phyloP scores from a whole-genome alignment of 1,140 invertebrate species.

The Tetramorium simillimum region DNA sequence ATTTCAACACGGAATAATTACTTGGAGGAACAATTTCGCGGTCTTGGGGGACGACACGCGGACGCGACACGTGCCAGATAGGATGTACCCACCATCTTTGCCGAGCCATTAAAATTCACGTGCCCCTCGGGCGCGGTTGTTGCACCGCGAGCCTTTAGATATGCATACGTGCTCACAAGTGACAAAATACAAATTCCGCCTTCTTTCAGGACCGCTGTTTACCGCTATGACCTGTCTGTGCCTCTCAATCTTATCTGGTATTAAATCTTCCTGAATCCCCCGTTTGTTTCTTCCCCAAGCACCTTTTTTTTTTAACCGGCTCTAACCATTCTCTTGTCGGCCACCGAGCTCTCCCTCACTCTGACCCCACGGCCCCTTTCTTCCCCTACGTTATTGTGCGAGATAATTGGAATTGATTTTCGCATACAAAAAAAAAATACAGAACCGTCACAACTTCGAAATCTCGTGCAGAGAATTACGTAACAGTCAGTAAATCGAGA shows the following conservation, averaged over 20 bases:
- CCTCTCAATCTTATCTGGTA: slow-evolving; percentile 82
- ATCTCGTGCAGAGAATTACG: neutral
- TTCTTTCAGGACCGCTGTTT: slow-evolving; percentile 74
- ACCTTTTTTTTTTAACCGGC: slow-evolving; percentile 66
- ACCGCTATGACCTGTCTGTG: slow-evolving; percentile 71
- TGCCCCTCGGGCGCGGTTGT: slow-evolving; percentile 67
- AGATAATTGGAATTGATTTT: slow-evolving; percentile 74
- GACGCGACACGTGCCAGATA: neutral
- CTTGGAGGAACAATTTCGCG: slow-evolving; percentile 39
- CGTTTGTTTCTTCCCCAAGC: slow-evolving; percentile 61
- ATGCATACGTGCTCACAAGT: slow-evolving; percentile 76
- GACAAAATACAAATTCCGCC: slow-evolving; percentile 81
- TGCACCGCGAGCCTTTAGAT: slow-evolving; percentile 67
- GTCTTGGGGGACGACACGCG: neutral
- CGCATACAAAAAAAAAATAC: slow-evolving; percentile 37
- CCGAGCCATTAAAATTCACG: slow-evolving; percentile 75
- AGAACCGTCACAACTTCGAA: slow-evolving; percentile 3
- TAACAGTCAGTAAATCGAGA: slow-evolving; percentile 35
- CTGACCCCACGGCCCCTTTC: neutral
- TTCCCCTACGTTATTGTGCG: slow-evolving; percentile 3
- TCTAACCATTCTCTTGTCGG: slow-evolving; percentile 28
- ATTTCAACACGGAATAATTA: slow-evolving; percentile 43
- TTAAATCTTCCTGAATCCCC: slow-evolving; percentile 81
- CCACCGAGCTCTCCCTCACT: neutral
- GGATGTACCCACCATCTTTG: slow-evolving; percentile 17